phyloP scores from a whole-genome alignment of 92 coral and sea anemone species.

The Montipora capitata region DNA sequence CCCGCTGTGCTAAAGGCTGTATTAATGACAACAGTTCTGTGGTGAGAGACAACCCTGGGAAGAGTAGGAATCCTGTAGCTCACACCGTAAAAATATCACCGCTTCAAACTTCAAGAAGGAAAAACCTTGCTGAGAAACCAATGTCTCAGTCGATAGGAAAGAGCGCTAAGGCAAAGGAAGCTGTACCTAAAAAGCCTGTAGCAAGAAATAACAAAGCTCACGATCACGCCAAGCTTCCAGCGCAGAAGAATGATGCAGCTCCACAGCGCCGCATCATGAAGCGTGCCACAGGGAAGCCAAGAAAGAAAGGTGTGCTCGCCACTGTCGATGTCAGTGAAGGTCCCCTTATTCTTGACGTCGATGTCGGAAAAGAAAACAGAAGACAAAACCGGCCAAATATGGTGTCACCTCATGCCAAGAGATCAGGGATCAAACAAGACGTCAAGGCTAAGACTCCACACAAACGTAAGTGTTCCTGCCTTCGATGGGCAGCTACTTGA shows the following conservation, averaged over 20 bases:
- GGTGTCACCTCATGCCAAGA: conserved; percentile 23
- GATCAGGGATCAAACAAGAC: conserved; percentile 11
- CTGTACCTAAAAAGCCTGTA: background rate
- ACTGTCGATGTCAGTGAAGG: conserved; percentile 36
- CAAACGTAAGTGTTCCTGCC: conserved; percentile 24
- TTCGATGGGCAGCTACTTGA: no score
- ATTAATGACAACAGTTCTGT: conserved; percentile 1
- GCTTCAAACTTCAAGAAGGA: background rate
- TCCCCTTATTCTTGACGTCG: conserved; percentile 22
- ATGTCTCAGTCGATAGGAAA: background rate
- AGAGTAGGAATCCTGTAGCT: background rate
- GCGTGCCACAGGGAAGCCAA: background rate
- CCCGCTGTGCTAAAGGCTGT: conserved; percentile 87
- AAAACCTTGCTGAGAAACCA: conserved; percentile 3
- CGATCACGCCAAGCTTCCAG: conserved; percentile 8
- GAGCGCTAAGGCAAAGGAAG: background rate
- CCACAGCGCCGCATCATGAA: conserved; percentile 20
- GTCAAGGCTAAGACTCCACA: background rate
- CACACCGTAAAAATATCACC: background rate
- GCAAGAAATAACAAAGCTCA: conserved; percentile 2
- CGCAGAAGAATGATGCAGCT: background rate
- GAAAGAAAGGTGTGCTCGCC: conserved; percentile 24
- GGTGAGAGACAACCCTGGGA: conserved; percentile 4
- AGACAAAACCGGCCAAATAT: conserved; percentile 10
- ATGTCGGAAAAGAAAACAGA: background rate